Percentiles rank a stretch among this genome's conserved stretches.
phyloP scores from a whole-genome alignment of 2,797 vertebrate species.

The Phyllotis vaccarum region DNA sequence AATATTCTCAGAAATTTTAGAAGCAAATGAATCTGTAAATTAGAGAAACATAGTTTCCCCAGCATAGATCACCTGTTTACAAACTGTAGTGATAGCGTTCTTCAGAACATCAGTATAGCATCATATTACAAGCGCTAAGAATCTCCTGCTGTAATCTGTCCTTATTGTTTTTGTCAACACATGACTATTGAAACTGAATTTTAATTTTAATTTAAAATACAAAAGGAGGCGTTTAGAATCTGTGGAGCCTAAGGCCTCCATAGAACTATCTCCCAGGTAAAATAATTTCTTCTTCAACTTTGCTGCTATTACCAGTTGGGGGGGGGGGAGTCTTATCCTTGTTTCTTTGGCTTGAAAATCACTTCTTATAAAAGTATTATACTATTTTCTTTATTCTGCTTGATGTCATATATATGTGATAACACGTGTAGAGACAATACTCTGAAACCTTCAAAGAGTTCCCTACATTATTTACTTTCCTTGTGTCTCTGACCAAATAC shows the following conservation, averaged over 20 bases:
- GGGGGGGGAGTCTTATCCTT: neutral
- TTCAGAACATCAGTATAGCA: neutral
- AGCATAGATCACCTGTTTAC: too few species aligned
- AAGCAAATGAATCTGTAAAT: too few species aligned
- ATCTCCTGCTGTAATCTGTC: too few species aligned
- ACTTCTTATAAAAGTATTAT: constrained; percentile 13
- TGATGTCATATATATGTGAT: neutral
- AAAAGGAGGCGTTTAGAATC: neutral
- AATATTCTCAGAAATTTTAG: too few species aligned
- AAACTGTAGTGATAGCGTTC: too few species aligned
- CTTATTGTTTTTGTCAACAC: too few species aligned
- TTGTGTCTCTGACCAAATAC: neutral
- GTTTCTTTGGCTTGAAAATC: neutral
- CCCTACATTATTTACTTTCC: neutral
- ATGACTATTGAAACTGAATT: too few species aligned
- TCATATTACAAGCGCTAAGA: too few species aligned
- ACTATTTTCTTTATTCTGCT: neutral
- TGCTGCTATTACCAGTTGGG: neutral
- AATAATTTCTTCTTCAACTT: neutral
- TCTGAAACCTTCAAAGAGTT: neutral
- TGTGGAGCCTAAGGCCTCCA: neutral
- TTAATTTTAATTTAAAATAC: constrained; percentile 21
- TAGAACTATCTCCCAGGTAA: neutral
- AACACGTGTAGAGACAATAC: neutral
- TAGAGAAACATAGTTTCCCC: too few species aligned